These are phyloP conservation scores for Ondatra zibethicus DNA, from an alignment of 2,113 vertebrate species.

Conservation along the genomic window DNA sequence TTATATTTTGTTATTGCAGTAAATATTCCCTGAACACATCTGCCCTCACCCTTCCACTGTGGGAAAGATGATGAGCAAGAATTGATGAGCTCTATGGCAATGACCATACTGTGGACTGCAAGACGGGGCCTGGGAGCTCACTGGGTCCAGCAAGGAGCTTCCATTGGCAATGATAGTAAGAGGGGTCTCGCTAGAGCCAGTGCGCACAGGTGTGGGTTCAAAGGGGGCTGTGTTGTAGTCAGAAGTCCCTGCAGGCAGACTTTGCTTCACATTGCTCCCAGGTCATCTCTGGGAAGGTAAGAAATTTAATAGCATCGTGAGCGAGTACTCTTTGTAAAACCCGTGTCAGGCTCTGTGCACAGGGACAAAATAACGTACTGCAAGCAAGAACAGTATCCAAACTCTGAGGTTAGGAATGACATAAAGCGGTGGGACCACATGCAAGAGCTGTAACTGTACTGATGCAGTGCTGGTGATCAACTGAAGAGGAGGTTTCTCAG, in stretches of 20 bases:
- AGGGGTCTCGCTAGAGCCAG: not conserved
- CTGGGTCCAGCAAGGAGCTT: not conserved
- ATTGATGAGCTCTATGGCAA: not conserved
- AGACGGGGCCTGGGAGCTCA: not conserved
- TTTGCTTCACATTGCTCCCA: not conserved
- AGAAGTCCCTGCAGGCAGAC: not conserved
- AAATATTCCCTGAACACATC: constrained; percentile 24
- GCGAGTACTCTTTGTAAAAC: not conserved
- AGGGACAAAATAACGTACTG: not conserved
- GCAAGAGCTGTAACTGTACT: not conserved
- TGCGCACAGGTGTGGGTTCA: not conserved
- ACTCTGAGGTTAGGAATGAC: not conserved
- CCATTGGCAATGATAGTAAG: not conserved
- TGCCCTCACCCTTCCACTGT: not conserved
- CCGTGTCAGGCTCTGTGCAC: not conserved
- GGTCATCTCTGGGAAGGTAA: not conserved
- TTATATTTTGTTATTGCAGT: not conserved
- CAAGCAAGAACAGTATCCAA: not conserved
- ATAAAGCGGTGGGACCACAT: not conserved
- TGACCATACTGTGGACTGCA: not conserved
- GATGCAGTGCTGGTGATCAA: not conserved
- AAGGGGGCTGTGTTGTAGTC: not conserved
- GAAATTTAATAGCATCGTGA: not conserved
- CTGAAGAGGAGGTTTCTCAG: not conserved
- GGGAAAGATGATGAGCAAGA: constrained; percentile 17